A percentile compares a stretch with the other conserved stretches of the same genome.
These are phyloP conservation scores for Carapus acus DNA, from an alignment of 2,797 vertebrate genomes.

Conservation along the genomic window DNA sequence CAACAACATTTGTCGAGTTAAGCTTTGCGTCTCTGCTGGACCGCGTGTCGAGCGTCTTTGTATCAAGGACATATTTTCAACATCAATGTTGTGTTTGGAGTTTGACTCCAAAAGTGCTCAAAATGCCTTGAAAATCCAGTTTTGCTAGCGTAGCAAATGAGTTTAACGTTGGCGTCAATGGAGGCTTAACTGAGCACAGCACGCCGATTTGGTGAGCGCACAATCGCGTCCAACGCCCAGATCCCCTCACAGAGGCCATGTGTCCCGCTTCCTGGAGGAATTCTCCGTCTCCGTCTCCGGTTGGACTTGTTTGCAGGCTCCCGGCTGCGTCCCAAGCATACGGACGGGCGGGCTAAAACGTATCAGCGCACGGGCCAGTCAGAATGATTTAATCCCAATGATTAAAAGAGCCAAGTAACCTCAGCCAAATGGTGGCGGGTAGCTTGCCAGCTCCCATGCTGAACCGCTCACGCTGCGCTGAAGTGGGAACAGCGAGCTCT, in stretches of 20 bases:
- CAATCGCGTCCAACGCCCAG: no score
- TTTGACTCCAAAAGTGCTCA: constrained; percentile 11
- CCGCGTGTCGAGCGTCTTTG: no score
- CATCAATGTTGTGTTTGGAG: no score
- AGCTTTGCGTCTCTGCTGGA: no score
- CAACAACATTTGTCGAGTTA: no score
- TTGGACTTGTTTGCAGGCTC: constrained; percentile 29
- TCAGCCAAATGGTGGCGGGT: constrained; percentile 36
- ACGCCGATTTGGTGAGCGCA: no score
- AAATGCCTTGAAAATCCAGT: constrained; percentile 11
- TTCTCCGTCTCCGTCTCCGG: constrained; percentile 5
- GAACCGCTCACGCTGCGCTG: constrained; percentile 31
- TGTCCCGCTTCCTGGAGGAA: constrained; percentile 26
- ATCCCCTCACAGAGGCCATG: no score
- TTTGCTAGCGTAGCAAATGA: no score
- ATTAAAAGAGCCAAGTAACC: constrained; percentile 36
- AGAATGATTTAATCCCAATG: constrained; percentile 44
- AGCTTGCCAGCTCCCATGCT: constrained; percentile 42
- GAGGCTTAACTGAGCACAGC: no score
- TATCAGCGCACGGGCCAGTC: constrained; percentile 34
- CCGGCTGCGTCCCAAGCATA: constrained; percentile 27
- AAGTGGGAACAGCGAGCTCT: constrained; percentile 29
- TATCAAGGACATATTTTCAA: no score
- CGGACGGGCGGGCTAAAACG: constrained; percentile 30
- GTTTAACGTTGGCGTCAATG: no score